phyloP scores from a whole-genome alignment of 2,113 vertebrate species.

The Corythoichthys intestinalis region DNA sequence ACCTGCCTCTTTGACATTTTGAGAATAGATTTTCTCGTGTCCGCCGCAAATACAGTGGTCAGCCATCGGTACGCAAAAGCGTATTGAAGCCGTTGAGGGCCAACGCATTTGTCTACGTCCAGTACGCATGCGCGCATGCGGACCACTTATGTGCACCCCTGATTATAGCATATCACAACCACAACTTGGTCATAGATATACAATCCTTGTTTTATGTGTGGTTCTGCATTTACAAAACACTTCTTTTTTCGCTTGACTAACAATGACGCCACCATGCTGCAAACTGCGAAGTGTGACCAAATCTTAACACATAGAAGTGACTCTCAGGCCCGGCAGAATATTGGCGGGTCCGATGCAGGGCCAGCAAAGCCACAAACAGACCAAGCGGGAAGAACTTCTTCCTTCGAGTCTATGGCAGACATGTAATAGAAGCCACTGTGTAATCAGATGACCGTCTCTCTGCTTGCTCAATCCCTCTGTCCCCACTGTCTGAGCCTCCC shows the following conservation, averaged over 20 bases:
- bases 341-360: constrained; percentile 11
- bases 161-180: background rate
- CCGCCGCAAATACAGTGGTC: no score
- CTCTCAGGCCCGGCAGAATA: constrained; percentile 17
- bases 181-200: background rate
- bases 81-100: no score
- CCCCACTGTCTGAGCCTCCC: constrained; percentile 52
- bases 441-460: constrained; percentile 80
- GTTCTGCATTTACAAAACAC: constrained; percentile 40
- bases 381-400: constrained; percentile 62
- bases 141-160: no score
- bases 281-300: constrained; percentile 51
- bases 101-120: no score
- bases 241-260: constrained; percentile 42
- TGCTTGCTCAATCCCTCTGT: constrained; percentile 52
- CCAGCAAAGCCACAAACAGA: constrained; percentile 41
- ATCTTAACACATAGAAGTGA: constrained; percentile 37
- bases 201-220: background rate
- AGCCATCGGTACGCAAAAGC: no score
- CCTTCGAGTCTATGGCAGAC: constrained; percentile 70
- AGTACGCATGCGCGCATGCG: no score
- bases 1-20: no score
- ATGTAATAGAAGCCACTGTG: constrained; percentile 80
- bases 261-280: constrained; percentile 34
- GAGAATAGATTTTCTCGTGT: no score